These are phyloP conservation scores for Phyllostomus discolor DNA, from an alignment of 2,113 vertebrate species.

Conservation along the genomic window DNA sequence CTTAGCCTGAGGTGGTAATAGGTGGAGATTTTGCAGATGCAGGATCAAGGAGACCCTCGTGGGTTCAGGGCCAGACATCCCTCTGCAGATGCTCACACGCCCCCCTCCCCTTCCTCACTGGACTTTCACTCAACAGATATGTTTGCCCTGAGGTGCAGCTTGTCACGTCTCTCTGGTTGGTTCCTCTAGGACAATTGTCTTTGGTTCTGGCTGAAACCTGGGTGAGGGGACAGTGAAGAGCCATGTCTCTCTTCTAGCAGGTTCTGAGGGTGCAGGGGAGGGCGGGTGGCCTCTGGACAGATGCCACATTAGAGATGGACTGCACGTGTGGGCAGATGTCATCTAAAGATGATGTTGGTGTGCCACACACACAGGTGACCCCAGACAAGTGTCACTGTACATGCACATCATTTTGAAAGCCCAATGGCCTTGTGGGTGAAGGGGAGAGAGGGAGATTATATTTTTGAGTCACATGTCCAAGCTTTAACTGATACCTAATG, in stretches of 20 bases:
- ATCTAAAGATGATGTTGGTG: background rate
- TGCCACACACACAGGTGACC: background rate
- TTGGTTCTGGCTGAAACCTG: background rate
- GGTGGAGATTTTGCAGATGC: constrained; percentile 66
- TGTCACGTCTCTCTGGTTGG: constrained; percentile 57
- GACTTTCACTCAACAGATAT: constrained; percentile 41
- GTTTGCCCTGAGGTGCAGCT: constrained; percentile 67
- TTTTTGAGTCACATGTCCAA: background rate
- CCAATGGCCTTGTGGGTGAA: background rate
- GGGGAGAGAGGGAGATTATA: background rate
- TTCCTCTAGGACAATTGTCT: background rate
- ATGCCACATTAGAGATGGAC: background rate
- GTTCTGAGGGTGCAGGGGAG: background rate
- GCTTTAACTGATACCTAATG: background rate
- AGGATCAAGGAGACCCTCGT: constrained; percentile 68
- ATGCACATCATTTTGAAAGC: background rate
- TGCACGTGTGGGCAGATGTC: background rate
- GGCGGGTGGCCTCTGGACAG: background rate
- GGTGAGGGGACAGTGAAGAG: background rate
- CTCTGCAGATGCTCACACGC: background rate
- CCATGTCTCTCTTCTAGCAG: background rate
- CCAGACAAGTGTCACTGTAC: background rate
- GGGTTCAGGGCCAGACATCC: constrained; percentile 69
- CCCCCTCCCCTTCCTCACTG: background rate
- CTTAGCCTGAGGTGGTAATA: constrained; percentile 32